Evolutionary conservation across 2,797 vertebrate genomes (phyloP), one percentile per base, ranked within the genome.

Genomic region (Tenualosa ilisha): DNA sequence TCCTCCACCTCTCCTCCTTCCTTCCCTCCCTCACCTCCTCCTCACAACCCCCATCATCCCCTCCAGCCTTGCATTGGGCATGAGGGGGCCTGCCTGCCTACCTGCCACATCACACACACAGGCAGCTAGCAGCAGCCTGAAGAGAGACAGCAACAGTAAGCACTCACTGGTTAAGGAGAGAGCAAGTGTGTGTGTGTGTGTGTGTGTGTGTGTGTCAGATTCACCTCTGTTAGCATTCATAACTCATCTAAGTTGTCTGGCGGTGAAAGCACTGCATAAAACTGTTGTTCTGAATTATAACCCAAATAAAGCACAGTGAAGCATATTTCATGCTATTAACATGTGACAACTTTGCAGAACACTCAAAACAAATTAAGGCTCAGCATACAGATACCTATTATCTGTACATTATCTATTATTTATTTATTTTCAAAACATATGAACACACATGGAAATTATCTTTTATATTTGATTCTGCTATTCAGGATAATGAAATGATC

Each of bases 51-150:
- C 24, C 22, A 17, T 37, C 59, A 50, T 83, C 59, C 63, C 20
- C 82, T 81, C 84, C 31, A 84, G 26, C 82, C 49, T 68, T 43
- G 6, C 43, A 65, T 37, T 83, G 84, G 81, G 87, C 89, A 88
- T 88, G 88, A 89, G 68, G 83, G 56, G 85, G 88, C 89, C 86
- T 87, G 88, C 82, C 84, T 24, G 89, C 89, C 86, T 87, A 87
- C 82, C 84, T 24, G 84, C 83, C 89, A 86, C 89, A 89, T 88
- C 86, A n/a, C n/a, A n/a, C 61, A 46, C 82, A 85, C 15, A 81
- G 26, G 6, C 72, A 79, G 37, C 31, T 31, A 37, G 65, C 65
- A 15, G 6, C 84, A 84, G 85, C 51, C 84, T 49, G 17, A 51
- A 53, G 37, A 13, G 54, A 81, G 53, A 31, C 86, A 20, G 85